Evolutionary conservation across 2,888 invertebrate genomes (phyloP), one percentile per base, ranked within the genome.

Genomic region (Caenorhabditis parvicauda): DNA sequence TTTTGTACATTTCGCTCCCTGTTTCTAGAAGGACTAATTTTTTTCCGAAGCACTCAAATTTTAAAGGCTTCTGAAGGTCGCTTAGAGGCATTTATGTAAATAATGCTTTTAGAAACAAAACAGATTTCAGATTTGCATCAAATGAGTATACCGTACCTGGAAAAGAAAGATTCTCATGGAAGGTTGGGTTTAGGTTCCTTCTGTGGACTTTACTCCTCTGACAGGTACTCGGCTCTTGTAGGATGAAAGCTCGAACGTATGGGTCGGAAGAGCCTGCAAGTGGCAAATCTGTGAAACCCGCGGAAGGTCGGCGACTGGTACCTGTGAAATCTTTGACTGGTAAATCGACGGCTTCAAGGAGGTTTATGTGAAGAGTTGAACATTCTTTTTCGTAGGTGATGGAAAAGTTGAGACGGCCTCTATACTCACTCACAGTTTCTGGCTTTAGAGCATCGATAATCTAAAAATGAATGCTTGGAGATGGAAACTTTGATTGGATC

Each of bases 251-350:
- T n/a, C 74, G 67, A 39, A 77, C 77, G 48, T 76, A 77, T 1
- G 77, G 77, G 29, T 77, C 77, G 2, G 77, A 78, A 14, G 70
- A 70, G 3, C 76, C 76, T 75, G 22, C 5, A 44, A 29, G 37
- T 21, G 19, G 19, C n/a, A n/a, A n/a, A n/a, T n/a, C n/a, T n/a
- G n/a, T n/a, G n/a, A n/a, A n/a, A n/a, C n/a, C n/a, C n/a, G 37
- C 37, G 0, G 2, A 32, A 22, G 29, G 19, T 27, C 28, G 22
- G 17, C 32, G 21, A 39, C 5, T 9, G 21, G 42, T 21, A 75
- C 78, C 78, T 22, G 74, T 78, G 42, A 78, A 66, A 48, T 79
- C 79, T 43, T 70, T 70, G 19, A 76, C 69, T 0, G 79, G 78
- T 7, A 79, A 64, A 24, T 79, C 78, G 22, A 79, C 71, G 6